Conservation (phyloP, 1,140 invertebrate species). For the Monochamus saltuarius region DNA sequence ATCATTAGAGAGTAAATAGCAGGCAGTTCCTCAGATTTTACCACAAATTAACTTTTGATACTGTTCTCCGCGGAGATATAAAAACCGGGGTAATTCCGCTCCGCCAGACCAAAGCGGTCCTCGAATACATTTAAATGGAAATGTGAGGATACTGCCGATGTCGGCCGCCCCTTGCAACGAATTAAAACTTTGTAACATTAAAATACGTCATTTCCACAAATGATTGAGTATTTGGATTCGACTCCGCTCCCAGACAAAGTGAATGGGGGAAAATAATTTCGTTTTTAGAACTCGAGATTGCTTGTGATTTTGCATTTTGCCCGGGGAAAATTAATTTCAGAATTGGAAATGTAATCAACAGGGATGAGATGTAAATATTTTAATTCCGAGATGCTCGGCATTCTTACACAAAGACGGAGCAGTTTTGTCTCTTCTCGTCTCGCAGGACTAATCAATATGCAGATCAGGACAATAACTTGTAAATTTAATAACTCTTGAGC, state of each 20-base stretch:
- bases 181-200: conserved; percentile 51
- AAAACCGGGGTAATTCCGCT: conserved; percentile 47
- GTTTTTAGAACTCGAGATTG: conserved; percentile 46
- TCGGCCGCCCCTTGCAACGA: conserved; percentile 35
- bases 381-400: conserved; percentile 39
- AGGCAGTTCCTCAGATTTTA: conserved; percentile 12
- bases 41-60: conserved; percentile 52
- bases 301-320: conserved; percentile 47
- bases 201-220: conserved; percentile 51
- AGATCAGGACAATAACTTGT: conserved; percentile 31
- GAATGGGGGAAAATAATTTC: conserved; percentile 48
- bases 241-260: conserved; percentile 39
- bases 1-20: conserved; percentile 45
- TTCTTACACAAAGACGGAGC: conserved; percentile 32
- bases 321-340: conserved; percentile 47
- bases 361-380: conserved; percentile 48
- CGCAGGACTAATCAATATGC: conserved; percentile 33
- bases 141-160: conserved; percentile 48
- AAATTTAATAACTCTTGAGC: conserved; percentile 32
- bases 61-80: conserved; percentile 50
- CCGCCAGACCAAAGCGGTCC: conserved; percentile 26
- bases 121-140: conserved; percentile 51
- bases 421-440: conserved; percentile 4
- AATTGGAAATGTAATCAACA: conserved; percentile 48
- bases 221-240: conserved; percentile 49